Base-by-base conservation (phyloP, 2,888 invertebrate genomes). In the Anodontia alba region DNA sequence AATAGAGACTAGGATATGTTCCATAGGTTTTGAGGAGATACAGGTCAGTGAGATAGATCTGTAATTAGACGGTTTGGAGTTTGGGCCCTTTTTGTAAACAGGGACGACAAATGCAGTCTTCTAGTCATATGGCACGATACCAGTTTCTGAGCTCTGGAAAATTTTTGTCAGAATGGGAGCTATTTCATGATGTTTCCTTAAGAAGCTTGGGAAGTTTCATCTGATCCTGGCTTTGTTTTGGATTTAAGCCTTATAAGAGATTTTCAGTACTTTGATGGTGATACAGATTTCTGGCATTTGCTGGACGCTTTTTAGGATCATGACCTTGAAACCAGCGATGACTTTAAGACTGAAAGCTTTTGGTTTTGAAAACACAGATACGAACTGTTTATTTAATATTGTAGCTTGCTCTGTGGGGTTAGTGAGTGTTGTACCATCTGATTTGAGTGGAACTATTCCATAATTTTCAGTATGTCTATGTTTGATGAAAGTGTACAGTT, bases 281-380 rank as follows among this genome's bases (percentile, higher is more conserved):
- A 46, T 20, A 3, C 10, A 12, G 5, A 46, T 46, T 12, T 46
- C n/a, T 46, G 46, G 46, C 46, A 46, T 46, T 2, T 17, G 15
- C 10, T 12, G 8, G 17, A 46, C 46, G 17, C 3, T 20, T 20
- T 20, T 46, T 7, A 46, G 46, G 42, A 15, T 42, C n/a, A n/a
- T n/a, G n/a, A n/a, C n/a, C n/a, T n/a, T n/a, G n/a, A n/a, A n/a
- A n/a, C n/a, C n/a, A n/a, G n/a, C n/a, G n/a, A n/a, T n/a, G n/a
- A n/a, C n/a, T n/a, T n/a, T n/a, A n/a, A n/a, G n/a, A n/a, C n/a
- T n/a, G n/a, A n/a, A n/a, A n/a, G n/a, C n/a, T n/a, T n/a, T n/a
- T n/a, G n/a, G n/a, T n/a, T n/a, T n/a, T 8, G 76, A 71, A 20
- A 76, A 76, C 12, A 71, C 76, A 23, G 70, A 62, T 31, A 71